Base-by-base conservation (phyloP, 1,140 invertebrate genomes). In the Capitella teleta region DNA sequence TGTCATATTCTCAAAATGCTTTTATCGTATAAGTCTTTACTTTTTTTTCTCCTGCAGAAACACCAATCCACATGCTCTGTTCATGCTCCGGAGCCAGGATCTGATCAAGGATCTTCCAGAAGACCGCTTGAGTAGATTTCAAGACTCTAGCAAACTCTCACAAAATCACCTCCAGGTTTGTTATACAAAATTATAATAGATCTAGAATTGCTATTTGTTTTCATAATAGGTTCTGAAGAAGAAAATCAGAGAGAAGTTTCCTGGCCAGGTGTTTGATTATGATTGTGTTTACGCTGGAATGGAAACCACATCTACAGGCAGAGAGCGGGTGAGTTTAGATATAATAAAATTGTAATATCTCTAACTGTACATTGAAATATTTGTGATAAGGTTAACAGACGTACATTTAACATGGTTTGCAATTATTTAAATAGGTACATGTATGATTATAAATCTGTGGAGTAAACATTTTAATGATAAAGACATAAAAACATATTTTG, bases 41-140 rank as follows among this genome's bases (percentile, higher is more conserved):
- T n/a, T n/a, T 46, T 26, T 25, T 36, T 51, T 45, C 32, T n/a
- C 25, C 59, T 57, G 30, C 47, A 65, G 67, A 38, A 57, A 46
- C 18, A 41, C 50, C 8, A 72, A 66, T 54, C 59, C 57, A 26
- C 68, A 70, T 63, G 64, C 65, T 23, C 53, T 58, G 19, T 72
- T 72, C 53, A 64, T 68, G 38, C 14, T 70, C 4, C 49, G 69
- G 41, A 49, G 60, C 25, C 40, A 44, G 21, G 46, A 57, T 3
- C 53, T 62, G 43, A 14, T 64, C 5, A 37, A 54, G 19, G 52
- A 62, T 19, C 46, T 71, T 0, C 66, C 67, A 21, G 51, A 59
- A 34, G 23, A 57, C n/a, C 49, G 60, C 40, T 12, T 34, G 4
- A 46, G 47, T 10, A 56, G 57, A 51, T 72, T 67, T 60, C 34